Percentiles rank a stretch among this genome's conserved stretches.
These are phyloP conservation scores for Nesometra sesokonis DNA, from an alignment of 35 echinoderm and acorn worm species.

Conservation along the genomic window DNA sequence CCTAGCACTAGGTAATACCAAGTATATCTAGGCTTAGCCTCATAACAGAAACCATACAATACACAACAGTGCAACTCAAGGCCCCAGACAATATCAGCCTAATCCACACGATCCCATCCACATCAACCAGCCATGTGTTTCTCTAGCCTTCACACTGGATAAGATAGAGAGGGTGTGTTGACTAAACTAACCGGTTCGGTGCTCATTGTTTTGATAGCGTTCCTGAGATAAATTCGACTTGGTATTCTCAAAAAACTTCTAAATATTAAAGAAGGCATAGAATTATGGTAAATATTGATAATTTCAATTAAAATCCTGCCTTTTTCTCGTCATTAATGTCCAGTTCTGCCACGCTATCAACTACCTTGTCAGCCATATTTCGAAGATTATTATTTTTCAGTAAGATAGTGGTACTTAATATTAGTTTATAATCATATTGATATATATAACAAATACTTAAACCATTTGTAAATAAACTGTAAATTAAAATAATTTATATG, in stretches of 20 bases:
- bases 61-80: too few species aligned
- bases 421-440: too few species aligned
- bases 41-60: too few species aligned
- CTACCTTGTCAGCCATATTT: slow-evolving; percentile 52
- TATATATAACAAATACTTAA: too few species aligned
- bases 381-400: not conserved
- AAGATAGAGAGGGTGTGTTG: not conserved
- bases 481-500: too few species aligned
- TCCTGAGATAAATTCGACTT: slow-evolving; percentile 17
- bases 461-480: too few species aligned
- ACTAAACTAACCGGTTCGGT: slow-evolving; percentile 8
- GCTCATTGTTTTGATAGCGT: slow-evolving; percentile 25
- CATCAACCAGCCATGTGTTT: not conserved
- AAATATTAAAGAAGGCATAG: slow-evolving; percentile 20
- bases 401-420: not conserved
- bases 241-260: slow-evolving; percentile 19
- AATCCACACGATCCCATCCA: too few species aligned
- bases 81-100: too few species aligned
- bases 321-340: slow-evolving; percentile 41
- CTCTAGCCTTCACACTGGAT: not conserved
- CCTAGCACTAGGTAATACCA: too few species aligned
- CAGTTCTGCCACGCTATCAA: slow-evolving; percentile 32
- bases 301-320: slow-evolving; percentile 37
- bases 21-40: too few species aligned
- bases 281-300: not conserved